These are phyloP conservation scores for Orussus abietinus DNA, from an alignment of 1,140 invertebrate genomes.

Conservation along the genomic window DNA sequence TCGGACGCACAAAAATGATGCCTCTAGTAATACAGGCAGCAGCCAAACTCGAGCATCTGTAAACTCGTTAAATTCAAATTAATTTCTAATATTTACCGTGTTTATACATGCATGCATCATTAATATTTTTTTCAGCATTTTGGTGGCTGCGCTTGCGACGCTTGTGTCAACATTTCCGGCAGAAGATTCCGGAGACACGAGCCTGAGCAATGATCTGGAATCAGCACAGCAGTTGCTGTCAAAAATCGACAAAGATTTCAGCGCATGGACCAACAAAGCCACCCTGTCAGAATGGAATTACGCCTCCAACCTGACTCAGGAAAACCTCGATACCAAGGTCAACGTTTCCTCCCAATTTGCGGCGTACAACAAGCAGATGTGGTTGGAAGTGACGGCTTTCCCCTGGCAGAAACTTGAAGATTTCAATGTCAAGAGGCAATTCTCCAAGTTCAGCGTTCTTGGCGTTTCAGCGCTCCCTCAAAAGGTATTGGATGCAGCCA, in stretches of 20 bases:
- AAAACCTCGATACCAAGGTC: slow-evolving; percentile 61
- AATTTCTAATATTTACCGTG: not conserved
- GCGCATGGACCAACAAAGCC: slow-evolving; percentile 55
- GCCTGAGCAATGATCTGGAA: not conserved
- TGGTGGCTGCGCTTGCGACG: slow-evolving; percentile 11
- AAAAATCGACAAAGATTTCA: slow-evolving; percentile 58
- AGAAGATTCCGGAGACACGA: slow-evolving; percentile 4
- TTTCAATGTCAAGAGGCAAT: slow-evolving; percentile 61
- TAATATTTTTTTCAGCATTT: slow-evolving; percentile 14
- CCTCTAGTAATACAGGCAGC: too few relatives aligned
- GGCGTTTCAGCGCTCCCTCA: slow-evolving; percentile 68
- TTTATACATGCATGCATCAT: not conserved
- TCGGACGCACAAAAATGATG: too few relatives aligned
- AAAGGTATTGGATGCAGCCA: too few relatives aligned
- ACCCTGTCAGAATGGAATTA: slow-evolving; percentile 65
- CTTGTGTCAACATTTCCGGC: slow-evolving; percentile 5
- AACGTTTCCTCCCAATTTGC: slow-evolving; percentile 41
- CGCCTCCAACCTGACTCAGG: slow-evolving; percentile 69
- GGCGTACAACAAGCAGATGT: slow-evolving; percentile 44
- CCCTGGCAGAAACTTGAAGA: slow-evolving; percentile 63
- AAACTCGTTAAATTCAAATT: too few relatives aligned
- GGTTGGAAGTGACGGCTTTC: slow-evolving; percentile 60
- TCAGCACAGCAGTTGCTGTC: slow-evolving; percentile 58
- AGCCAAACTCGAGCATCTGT: too few relatives aligned
- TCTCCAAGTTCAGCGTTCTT: slow-evolving; percentile 62